Percentiles rank a stretch among this genome's conserved stretches.
Evolutionary conservation across 1,140 invertebrate species (phyloP).

Genomic region (Drosophila grimshawi): DNA sequence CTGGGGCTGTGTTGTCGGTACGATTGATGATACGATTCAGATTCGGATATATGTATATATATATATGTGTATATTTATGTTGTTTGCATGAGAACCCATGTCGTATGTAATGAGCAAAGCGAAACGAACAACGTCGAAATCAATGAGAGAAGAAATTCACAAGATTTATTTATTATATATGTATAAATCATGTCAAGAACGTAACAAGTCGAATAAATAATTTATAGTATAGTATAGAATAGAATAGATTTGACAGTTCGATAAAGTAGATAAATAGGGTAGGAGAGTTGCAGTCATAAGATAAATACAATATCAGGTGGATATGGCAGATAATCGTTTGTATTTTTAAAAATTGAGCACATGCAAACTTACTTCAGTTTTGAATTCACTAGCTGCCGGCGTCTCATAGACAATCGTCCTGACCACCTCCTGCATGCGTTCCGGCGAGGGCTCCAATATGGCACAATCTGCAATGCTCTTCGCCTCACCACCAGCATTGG

Average conservation of each 20-base stretch:
- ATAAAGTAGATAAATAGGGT: constrained; percentile 24
- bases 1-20: constrained; percentile 44
- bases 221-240: constrained; percentile 17
- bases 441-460: constrained; percentile 89
- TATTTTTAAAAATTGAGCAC: constrained; percentile 76
- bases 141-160: constrained; percentile 80
- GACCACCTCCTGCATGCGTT: constrained; percentile 88
- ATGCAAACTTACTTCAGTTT: constrained; percentile 84
- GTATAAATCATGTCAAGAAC: constrained; percentile 47
- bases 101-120: constrained; percentile 68
- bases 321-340: constrained; percentile 4
- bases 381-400: constrained; percentile 61
- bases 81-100: constrained; percentile 36
- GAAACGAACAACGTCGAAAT: constrained; percentile 78
- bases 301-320: constrained; percentile 39
- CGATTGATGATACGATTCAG: constrained; percentile 14
- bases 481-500: constrained; percentile 90
- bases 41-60: constrained; percentile 15
- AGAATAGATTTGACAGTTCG: constrained; percentile 27
- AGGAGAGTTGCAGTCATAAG: constrained; percentile 21
- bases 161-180: constrained; percentile 71
- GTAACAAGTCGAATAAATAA: constrained; percentile 59
- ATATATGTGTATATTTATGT: constrained; percentile 9
- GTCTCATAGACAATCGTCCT: constrained; percentile 88
- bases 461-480: constrained; percentile 91